Base-by-base conservation (phyloP, 2,797 vertebrate genomes). In the Malacoctenus gilli region DNA sequence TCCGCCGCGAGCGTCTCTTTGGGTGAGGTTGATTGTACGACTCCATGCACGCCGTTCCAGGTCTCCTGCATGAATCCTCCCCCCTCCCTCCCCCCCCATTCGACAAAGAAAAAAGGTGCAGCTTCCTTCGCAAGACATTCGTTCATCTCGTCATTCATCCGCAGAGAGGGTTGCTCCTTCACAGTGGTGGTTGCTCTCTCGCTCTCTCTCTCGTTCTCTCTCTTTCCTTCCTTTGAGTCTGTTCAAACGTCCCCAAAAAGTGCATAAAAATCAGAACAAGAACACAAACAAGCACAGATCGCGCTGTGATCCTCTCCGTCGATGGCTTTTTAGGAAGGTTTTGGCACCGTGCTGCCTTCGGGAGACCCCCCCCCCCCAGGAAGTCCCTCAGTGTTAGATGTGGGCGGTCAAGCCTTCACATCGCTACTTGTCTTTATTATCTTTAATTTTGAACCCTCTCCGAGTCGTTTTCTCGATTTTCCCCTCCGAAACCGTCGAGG, bases 1-100 rank as follows among this genome's bases (percentile, higher is more conserved):
- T 21, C 36, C 23, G n/a, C n/a, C n/a, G n/a, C n/a, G n/a, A n/a
- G n/a, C n/a, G 67, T 79, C 72, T 86, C 77, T 83, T 85, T 84
- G 74, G 80, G 77, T 83, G 82, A 62, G 56, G 58, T 44, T 77
- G 79, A 66, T 84, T 87, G 83, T 85, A 83, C 73, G 77, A 80
- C 70, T 56, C 72, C 31, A 77, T 76, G 86, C 83, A 84, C 81
- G 51, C 63, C 73, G 55, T 81, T 77, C 79, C 72, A 75, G 77
- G 77, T 75, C 50, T 71, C 70, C 64, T 22, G 25, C 31, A 12
- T 14, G 64, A 80, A 68, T 68, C 55, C 66, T 74, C 72, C 70
- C 75, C 68, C 72, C 61, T 56, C 25, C 5, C 25, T 1, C 25
- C 25, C 25, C 25, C 5, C 25, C 2, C 2, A 5, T 9, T 9